A percentile compares a stretch with the other conserved stretches of the same genome.
phyloP scores from a whole-genome alignment of 2,113 vertebrate species.

The Lichenostomus cassidix region DNA sequence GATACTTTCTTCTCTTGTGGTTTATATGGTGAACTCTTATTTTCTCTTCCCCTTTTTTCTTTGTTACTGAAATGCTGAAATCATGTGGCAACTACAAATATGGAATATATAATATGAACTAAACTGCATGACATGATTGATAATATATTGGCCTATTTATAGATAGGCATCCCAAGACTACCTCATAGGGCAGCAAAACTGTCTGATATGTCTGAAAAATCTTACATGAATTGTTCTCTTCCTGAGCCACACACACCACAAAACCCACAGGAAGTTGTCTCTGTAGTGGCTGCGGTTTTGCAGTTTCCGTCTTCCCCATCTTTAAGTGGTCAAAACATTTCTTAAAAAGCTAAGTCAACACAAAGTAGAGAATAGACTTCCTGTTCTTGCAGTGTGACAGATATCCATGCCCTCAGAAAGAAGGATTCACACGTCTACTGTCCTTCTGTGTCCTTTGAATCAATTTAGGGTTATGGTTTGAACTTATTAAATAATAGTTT shows the following conservation, averaged over 20 bases:
- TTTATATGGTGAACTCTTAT: not conserved
- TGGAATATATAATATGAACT: rapidly evolving
- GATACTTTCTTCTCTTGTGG: not conserved
- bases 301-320: conserved; percentile 66
- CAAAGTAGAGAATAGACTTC: conserved; percentile 12
- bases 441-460: conserved; percentile 11
- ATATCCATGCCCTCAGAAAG: not conserved
- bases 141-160: not conserved
- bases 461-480: not conserved
- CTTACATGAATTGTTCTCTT: not conserved
- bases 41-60: not conserved
- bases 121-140: not conserved
- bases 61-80: not conserved
- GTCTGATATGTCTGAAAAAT: not conserved
- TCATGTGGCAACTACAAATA: not conserved
- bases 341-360: conserved; percentile 52
- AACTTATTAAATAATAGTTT: not conserved
- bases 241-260: conserved; percentile 58
- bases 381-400: not conserved
- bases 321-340: conserved; percentile 45
- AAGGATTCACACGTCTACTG: not conserved
- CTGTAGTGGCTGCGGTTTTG: conserved; percentile 67
- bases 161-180: not conserved
- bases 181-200: not conserved
- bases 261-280: conserved; percentile 77